Evolutionary conservation across 2,888 invertebrate species (phyloP).

Genomic region (Idaea dimidiata): DNA sequence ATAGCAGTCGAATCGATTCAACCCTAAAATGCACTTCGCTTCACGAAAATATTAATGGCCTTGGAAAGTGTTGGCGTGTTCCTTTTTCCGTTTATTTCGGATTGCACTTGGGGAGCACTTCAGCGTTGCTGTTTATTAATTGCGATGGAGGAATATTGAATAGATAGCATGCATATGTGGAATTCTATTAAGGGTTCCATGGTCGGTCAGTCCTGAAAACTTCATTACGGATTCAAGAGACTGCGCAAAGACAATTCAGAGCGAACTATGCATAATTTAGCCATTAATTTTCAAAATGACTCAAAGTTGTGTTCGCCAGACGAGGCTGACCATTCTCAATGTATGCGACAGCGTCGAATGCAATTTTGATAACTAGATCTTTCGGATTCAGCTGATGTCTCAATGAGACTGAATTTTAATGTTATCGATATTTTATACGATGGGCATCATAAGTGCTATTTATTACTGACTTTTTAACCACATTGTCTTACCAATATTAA

Average conservation of each 20-base stretch:
- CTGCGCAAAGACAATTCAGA: slow-evolving; percentile 68
- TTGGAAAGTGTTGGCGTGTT: slow-evolving; percentile 36
- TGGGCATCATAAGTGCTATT: slow-evolving; percentile 25
- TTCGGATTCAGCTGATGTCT: slow-evolving; percentile 25
- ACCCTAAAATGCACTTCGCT: slow-evolving; percentile 47
- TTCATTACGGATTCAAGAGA: slow-evolving; percentile 68
- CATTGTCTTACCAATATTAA: slow-evolving; percentile 10
- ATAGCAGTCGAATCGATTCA: slow-evolving; percentile 53
- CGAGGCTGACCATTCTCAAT: slow-evolving; percentile 60
- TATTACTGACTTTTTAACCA: slow-evolving; percentile 2
- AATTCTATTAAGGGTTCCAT: slow-evolving; percentile 55
- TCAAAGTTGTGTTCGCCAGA: slow-evolving; percentile 68
- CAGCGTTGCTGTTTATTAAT: slow-evolving; percentile 18
- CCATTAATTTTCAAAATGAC: slow-evolving; percentile 76
- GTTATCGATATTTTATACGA: slow-evolving; percentile 27
- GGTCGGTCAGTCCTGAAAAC: slow-evolving; percentile 54
- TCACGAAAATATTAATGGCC: slow-evolving; percentile 46
- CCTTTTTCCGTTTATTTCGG: slow-evolving; percentile 26
- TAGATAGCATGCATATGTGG: slow-evolving; percentile 19
- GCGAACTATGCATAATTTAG: slow-evolving; percentile 74
- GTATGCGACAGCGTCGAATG: slow-evolving; percentile 53
- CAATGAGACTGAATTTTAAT: slow-evolving; percentile 31
- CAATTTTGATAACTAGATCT: slow-evolving; percentile 49
- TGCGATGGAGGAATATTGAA: slow-evolving; percentile 14
- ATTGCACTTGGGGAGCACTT: slow-evolving; percentile 18